Conservation (phyloP, 2,113 vertebrate species). For the Lampris megalopsis region DNA sequence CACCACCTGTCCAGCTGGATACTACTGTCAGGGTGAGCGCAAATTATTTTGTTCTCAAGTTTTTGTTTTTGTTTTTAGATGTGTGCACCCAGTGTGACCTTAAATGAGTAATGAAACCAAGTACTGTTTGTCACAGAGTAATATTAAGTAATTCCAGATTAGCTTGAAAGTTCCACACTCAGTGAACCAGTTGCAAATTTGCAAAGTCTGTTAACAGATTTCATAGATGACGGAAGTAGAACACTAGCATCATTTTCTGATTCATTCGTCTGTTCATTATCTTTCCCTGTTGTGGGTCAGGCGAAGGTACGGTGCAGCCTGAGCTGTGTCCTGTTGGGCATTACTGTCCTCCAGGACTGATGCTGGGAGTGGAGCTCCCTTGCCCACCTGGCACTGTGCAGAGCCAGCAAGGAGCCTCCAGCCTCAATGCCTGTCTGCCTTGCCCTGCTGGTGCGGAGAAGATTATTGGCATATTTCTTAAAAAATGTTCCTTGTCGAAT, state of each 20-base stretch:
- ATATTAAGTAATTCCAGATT: too few relatives aligned
- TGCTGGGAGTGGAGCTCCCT: slow-evolving; percentile 77
- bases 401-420: slow-evolving; percentile 76
- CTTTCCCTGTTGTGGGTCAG: slow-evolving; percentile 62
- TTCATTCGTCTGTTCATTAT: background rate
- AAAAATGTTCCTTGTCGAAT: background rate
- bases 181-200: too few relatives aligned
- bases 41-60: background rate
- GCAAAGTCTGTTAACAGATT: background rate
- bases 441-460: slow-evolving; percentile 86
- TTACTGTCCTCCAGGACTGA: slow-evolving; percentile 85
- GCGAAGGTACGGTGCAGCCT: slow-evolving; percentile 69
- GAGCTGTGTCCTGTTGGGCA: slow-evolving; percentile 82
- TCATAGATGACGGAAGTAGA: background rate
- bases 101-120: background rate
- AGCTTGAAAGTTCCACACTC: too few relatives aligned
- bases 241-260: background rate
- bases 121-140: background rate
- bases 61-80: background rate
- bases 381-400: slow-evolving; percentile 89
- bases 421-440: slow-evolving; percentile 80
- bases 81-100: too few relatives aligned
- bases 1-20: slow-evolving; percentile 79
- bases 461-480: background rate
- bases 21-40: slow-evolving; percentile 80